Evolutionary conservation across 2,113 vertebrate species (phyloP).

Genomic region (Pelecanus crispus): DNA sequence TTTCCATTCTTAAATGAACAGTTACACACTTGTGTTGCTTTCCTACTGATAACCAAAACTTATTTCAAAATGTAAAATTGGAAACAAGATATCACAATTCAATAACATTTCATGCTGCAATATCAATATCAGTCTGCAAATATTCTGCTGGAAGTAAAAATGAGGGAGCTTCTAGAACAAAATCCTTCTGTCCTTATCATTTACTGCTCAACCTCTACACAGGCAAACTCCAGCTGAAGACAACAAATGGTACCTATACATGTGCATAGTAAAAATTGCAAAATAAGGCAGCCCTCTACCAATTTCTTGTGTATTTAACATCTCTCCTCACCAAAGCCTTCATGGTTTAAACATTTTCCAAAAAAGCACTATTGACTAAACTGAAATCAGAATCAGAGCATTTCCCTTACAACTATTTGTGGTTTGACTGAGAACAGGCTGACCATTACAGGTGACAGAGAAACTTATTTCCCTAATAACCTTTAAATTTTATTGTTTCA

Average conservation of each 20-base stretch:
- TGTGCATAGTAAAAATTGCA: not conserved
- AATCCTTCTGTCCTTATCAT: not conserved
- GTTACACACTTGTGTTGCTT: not conserved
- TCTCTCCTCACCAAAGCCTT: not conserved
- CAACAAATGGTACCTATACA: not conserved
- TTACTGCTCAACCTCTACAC: not conserved
- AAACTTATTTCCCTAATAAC: slow-evolving; percentile 11
- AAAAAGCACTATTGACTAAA: not conserved
- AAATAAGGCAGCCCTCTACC: not conserved
- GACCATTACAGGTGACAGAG: not conserved
- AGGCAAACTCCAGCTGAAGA: not conserved
- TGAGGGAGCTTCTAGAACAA: not conserved
- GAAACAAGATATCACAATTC: not conserved
- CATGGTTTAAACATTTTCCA: not conserved
- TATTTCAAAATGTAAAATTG: not conserved
- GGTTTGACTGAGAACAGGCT: not conserved
- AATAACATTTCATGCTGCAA: not conserved
- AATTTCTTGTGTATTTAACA: not conserved
- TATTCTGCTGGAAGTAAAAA: not conserved
- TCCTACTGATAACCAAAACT: not conserved
- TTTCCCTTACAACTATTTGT: not conserved
- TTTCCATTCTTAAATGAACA: not conserved
- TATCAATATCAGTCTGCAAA: not conserved
- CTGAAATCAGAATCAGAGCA: not conserved
- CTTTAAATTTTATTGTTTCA: slow-evolving; percentile 1